Conservation (phyloP, 2,113 vertebrate species). For the Tretioscincus oriximinensis region DNA sequence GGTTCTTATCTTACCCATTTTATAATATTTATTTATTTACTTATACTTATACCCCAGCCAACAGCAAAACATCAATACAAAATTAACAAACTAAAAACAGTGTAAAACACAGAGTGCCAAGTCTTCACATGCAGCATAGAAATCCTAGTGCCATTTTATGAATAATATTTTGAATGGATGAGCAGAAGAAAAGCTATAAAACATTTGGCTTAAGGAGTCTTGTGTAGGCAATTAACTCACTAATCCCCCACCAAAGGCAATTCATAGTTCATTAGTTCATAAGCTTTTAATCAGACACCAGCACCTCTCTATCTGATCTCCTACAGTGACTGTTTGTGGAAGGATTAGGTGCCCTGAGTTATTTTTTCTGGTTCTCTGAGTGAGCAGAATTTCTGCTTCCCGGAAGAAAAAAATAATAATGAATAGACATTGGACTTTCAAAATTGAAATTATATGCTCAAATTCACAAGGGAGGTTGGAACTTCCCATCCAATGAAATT, state of each 20-base stretch:
- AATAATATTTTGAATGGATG: not conserved
- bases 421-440: too few species aligned
- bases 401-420: not conserved
- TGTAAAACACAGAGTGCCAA: not conserved
- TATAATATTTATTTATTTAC: not conserved
- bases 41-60: too few species aligned
- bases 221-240: slow-evolving; percentile 6
- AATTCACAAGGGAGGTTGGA: too few species aligned
- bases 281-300: not conserved
- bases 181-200: not conserved
- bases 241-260: not conserved
- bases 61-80: too few species aligned
- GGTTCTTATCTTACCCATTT: too few species aligned
- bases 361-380: rapidly evolving
- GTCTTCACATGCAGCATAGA: not conserved
- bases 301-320: slow-evolving; percentile 1
- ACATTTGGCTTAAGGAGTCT: not conserved
- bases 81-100: too few species aligned
- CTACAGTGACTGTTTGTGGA: rapidly evolving
- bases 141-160: not conserved
- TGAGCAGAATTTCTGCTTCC: not conserved
- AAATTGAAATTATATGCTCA: too few species aligned
- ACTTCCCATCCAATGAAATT: too few species aligned
- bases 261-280: not conserved
- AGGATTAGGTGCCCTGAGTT: not conserved